Evolutionary conservation across 1,140 invertebrate genomes (phyloP).

Genomic region (Caenorhabditis elegans): DNA sequence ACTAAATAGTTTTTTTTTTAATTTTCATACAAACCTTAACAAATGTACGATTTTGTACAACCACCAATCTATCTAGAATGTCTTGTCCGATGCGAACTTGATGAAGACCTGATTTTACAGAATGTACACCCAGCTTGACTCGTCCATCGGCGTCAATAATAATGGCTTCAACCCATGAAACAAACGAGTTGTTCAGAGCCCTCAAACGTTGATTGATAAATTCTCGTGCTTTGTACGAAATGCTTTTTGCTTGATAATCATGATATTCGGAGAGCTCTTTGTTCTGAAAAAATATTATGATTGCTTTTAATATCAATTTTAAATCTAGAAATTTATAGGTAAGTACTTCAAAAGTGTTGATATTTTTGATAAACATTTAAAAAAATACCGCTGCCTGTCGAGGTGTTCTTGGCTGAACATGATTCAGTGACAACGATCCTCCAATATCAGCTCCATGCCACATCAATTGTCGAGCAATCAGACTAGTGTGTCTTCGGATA

Average conservation of each 20-base stretch:
- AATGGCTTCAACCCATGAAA: neutral
- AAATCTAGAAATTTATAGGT: no score
- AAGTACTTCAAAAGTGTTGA: no score
- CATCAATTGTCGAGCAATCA: neutral
- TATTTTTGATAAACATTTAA: no score
- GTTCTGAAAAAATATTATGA: neutral
- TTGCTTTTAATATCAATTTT: no score
- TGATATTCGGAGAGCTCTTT: neutral
- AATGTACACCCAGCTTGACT: neutral
- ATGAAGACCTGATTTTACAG: neutral
- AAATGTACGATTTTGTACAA: no score
- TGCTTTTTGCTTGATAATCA: neutral
- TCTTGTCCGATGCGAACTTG: neutral
- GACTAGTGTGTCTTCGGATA: neutral
- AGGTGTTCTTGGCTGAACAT: neutral
- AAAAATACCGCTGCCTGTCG: neutral
- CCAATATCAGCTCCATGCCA: conserved; percentile 20
- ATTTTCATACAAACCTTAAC: no score
- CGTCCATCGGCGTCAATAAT: neutral
- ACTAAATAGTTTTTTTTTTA: no score
- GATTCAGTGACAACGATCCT: neutral
- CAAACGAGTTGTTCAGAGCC: neutral
- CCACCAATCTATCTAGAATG: neutral
- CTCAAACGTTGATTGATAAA: neutral
- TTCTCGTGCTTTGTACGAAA: neutral